Evolutionary conservation across 2,888 invertebrate genomes (phyloP).

Genomic region (Drosophila atroscutellata): DNA sequence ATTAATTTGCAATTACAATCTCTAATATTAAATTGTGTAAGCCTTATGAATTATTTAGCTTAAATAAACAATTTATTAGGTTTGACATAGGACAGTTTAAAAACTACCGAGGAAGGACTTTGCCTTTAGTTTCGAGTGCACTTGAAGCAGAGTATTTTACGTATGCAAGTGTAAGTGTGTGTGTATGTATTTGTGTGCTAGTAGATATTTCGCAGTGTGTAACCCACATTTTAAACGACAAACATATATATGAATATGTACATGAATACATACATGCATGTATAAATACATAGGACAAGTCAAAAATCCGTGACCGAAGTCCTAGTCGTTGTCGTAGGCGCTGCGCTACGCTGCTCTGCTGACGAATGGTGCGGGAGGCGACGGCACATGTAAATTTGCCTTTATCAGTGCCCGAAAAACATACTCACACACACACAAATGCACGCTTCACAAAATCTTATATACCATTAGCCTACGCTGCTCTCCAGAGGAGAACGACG

Average conservation of each 20-base stretch:
- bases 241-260: slow-evolving; percentile 27
- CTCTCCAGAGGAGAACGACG: slow-evolving; percentile 62
- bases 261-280: slow-evolving; percentile 9
- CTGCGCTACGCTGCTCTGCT: slow-evolving; percentile 16
- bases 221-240: slow-evolving; percentile 78
- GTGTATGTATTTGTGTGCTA: slow-evolving; percentile 18
- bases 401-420: slow-evolving; percentile 72
- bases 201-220: slow-evolving; percentile 66
- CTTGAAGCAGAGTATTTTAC: slow-evolving; percentile 45
- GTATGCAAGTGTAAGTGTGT: slow-evolving; percentile 34
- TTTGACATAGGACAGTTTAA: neutral
- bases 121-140: slow-evolving; percentile 33
- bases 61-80: neutral
- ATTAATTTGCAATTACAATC: neutral
- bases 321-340: slow-evolving; percentile 42
- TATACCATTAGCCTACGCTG: slow-evolving; percentile 55
- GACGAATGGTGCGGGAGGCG: slow-evolving; percentile 16
- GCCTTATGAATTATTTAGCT: neutral
- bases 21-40: neutral
- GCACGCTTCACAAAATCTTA: slow-evolving; percentile 55
- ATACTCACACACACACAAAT: slow-evolving; percentile 12
- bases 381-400: slow-evolving; percentile 67
- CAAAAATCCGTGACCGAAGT: slow-evolving; percentile 68
- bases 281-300: slow-evolving; percentile 51
- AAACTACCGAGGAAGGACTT: slow-evolving; percentile 24